Evolutionary conservation across 2,888 invertebrate species (phyloP).

Genomic region (Archips xylosteana): DNA sequence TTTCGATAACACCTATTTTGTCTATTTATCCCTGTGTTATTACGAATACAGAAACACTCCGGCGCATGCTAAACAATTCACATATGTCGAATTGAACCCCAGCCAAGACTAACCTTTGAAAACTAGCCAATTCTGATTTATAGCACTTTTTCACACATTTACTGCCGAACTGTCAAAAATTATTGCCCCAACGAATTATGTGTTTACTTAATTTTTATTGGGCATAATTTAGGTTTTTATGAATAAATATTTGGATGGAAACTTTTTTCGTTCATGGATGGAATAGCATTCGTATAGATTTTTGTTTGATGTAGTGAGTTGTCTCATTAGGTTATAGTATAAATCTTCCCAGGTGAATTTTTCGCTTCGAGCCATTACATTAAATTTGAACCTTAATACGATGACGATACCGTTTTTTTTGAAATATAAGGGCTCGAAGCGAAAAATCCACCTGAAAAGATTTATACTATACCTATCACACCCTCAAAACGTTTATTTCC

Average conservation of each 20-base stretch:
- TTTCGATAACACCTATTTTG: too few relatives aligned
- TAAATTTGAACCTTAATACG: too few relatives aligned
- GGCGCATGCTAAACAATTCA: conserved; percentile 1
- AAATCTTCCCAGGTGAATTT: too few relatives aligned
- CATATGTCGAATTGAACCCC: conserved; percentile 1
- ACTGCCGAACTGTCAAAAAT: conserved; percentile 15
- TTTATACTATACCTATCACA: too few relatives aligned
- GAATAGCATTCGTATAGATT: background rate
- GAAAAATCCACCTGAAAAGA: too few relatives aligned
- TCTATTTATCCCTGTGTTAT: background rate
- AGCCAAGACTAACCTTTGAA: conserved; percentile 10
- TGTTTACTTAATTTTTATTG: conserved; percentile 3
- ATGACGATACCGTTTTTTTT: too few relatives aligned
- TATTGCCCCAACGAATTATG: conserved; percentile 3
- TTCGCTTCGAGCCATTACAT: too few relatives aligned
- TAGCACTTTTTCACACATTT: conserved; percentile 13
- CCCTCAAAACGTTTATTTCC: too few relatives aligned
- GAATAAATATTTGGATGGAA: conserved; percentile 3
- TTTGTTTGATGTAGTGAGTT: too few relatives aligned
- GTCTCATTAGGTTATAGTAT: too few relatives aligned
- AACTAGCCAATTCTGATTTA: conserved; percentile 17
- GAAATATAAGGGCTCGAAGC: too few relatives aligned
- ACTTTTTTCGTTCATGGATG: conserved; percentile 1
- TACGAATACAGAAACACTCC: background rate
- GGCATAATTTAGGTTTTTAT: conserved; percentile 4